Conservation (phyloP, 2,888 invertebrate genomes). For the Malthinus flaveolus region DNA sequence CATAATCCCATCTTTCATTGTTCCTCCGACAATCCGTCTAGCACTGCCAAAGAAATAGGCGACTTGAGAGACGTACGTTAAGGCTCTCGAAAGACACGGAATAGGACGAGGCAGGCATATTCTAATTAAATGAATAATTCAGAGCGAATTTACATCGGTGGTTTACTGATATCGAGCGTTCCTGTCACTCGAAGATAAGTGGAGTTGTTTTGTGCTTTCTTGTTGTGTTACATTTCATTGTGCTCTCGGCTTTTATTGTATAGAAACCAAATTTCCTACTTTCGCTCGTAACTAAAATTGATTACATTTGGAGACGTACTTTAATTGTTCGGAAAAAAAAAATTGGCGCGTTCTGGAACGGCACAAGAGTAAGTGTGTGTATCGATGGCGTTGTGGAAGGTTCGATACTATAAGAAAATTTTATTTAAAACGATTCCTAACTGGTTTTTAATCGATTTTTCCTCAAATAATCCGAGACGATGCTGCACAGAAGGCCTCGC, state of each 20-base stretch:
- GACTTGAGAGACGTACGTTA: conserved; percentile 17
- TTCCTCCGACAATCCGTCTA: conserved; percentile 19
- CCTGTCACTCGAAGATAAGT: conserved; percentile 35
- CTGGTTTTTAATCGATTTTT: no score
- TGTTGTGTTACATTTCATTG: conserved; percentile 16
- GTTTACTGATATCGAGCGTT: conserved; percentile 32
- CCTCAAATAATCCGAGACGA: no score
- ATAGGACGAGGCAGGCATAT: conserved; percentile 35
- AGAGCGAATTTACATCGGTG: conserved; percentile 36
- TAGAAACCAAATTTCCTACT: neutral
- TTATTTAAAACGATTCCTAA: no score
- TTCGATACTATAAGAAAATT: no score
- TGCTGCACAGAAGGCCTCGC: no score
- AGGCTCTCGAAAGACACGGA: conserved; percentile 29
- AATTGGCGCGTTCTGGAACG: no score
- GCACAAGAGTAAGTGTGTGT: no score
- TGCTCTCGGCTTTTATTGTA: neutral
- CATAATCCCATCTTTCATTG: conserved; percentile 22
- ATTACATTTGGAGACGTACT: neutral
- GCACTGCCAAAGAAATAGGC: conserved; percentile 21
- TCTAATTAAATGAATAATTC: conserved; percentile 42
- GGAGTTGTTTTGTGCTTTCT: conserved; percentile 30
- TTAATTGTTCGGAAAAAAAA: no score
- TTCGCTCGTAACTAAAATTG: neutral
- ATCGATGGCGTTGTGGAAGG: no score